Base-by-base conservation (phyloP, 1,140 invertebrate species). In the Nixonia krombeini region DNA sequence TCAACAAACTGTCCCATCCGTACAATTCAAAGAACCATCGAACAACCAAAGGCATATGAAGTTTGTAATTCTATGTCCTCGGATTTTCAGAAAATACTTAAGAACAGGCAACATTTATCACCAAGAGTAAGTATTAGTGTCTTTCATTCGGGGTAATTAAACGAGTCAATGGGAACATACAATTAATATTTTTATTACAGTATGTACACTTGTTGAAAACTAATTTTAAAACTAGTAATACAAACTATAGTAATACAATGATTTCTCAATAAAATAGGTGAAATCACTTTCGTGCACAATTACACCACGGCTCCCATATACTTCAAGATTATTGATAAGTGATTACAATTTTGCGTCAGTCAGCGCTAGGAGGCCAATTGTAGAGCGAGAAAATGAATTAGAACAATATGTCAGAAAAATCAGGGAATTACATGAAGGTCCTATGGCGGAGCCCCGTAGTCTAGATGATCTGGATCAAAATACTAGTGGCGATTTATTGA, bases 381-480 rank as follows among this genome's bases (percentile, higher is more conserved):
- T 64, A 37, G 41, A 2, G 9, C 26, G 74, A 3, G 71, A 78
- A 7, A 73, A 73, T 37, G 78, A 81, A 33, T 21, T 84, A 4
- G 81, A 82, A 2, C 52, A 49, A 0, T 83, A 82, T 18, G 77
- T 85, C 2, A 58, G 53, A 2, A 78, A 73, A n/a, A 83, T 85
- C 15, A 65, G 73, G 0, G 74, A 66, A 1, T 61, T 82, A 1
- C 76, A 85, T 33, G 41, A 13, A 0, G 38, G 74, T 13, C 33
- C 56, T n/a, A n/a, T n/a, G n/a, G n/a, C n/a, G 4, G 65, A 69
- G 21, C 18, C 12, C 4, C 57, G 49, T 10, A 82, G 76, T 29
- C 4, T 59, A 1, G 78, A 79, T 0, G 81, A 80, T 4, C 6
- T 52, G 5, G 73, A 83, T 28, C 67, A 80, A 37, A 82, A 83